Conservation (phyloP, 2,888 invertebrate species). For the Harpalus rubripes region DNA sequence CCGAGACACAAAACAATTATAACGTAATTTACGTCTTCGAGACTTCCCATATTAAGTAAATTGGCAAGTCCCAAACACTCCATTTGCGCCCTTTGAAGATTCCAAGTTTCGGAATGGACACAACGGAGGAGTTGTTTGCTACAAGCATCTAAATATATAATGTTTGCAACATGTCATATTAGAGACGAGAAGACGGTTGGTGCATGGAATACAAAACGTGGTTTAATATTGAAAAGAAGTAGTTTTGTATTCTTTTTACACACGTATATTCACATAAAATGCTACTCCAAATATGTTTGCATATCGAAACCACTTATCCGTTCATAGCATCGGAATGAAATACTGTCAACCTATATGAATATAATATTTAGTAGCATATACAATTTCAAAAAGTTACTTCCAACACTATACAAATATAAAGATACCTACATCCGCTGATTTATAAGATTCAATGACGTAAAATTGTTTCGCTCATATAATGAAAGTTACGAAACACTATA, state of each 20-base stretch:
- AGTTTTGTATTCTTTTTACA: neutral
- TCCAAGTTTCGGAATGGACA: constrained; percentile 22
- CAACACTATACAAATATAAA: too few species aligned
- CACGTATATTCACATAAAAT: neutral
- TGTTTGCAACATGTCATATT: constrained; percentile 6
- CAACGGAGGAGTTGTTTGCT: constrained; percentile 4
- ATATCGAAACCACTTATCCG: neutral
- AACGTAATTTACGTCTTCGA: constrained; percentile 48
- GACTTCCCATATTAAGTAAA: constrained; percentile 33
- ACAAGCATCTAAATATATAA: constrained; percentile 27
- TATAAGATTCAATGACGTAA: too few species aligned
- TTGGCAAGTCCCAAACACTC: constrained; percentile 49
- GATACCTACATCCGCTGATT: too few species aligned
- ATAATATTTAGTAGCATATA: neutral
- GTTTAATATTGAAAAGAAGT: constrained; percentile 1
- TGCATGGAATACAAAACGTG: neutral
- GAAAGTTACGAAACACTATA: too few species aligned
- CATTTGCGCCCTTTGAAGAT: constrained; percentile 48
- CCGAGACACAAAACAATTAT: constrained; percentile 59
- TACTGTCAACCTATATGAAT: neutral
- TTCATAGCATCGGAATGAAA: neutral
- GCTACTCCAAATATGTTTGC: neutral
- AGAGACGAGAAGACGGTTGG: neutral
- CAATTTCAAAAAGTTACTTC: neutral
- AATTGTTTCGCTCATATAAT: too few species aligned